Conservation (phyloP, 2,888 invertebrate genomes). For the Euplagia quadripunctaria region DNA sequence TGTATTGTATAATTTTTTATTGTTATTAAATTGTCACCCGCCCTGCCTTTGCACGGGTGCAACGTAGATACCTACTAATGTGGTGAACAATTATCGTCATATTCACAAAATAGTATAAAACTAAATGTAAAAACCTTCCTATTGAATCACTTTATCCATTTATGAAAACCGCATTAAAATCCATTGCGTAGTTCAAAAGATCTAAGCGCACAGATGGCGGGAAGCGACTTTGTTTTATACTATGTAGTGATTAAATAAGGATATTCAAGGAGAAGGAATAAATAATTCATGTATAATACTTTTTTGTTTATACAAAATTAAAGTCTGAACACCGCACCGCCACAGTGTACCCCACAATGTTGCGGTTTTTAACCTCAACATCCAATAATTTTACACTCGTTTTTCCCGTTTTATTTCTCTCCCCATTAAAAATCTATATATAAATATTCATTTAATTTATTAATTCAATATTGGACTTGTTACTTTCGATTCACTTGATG, state of each 20-base stretch:
- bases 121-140: too few relatives aligned
- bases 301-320: constrained; percentile 4
- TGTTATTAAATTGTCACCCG: too few relatives aligned
- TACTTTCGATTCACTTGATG: constrained; percentile 1
- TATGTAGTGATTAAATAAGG: neutral
- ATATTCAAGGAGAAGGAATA: neutral
- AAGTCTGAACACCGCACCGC: neutral
- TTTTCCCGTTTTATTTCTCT: constrained; percentile 8
- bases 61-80: too few relatives aligned
- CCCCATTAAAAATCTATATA: neutral
- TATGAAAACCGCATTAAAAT: too few relatives aligned
- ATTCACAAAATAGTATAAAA: too few relatives aligned
- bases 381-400: constrained; percentile 13
- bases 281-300: constrained; percentile 6
- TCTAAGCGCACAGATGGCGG: too few relatives aligned
- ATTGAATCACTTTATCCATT: too few relatives aligned
- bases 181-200: too few relatives aligned
- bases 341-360: constrained; percentile 3
- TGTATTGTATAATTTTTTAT: neutral
- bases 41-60: too few relatives aligned
- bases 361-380: constrained; percentile 12
- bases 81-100: too few relatives aligned
- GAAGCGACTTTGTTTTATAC: too few relatives aligned
- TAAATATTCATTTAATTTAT: neutral
- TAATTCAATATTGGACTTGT: neutral